Conservation (phyloP, 2,113 vertebrate species). For the Gallinago media region DNA sequence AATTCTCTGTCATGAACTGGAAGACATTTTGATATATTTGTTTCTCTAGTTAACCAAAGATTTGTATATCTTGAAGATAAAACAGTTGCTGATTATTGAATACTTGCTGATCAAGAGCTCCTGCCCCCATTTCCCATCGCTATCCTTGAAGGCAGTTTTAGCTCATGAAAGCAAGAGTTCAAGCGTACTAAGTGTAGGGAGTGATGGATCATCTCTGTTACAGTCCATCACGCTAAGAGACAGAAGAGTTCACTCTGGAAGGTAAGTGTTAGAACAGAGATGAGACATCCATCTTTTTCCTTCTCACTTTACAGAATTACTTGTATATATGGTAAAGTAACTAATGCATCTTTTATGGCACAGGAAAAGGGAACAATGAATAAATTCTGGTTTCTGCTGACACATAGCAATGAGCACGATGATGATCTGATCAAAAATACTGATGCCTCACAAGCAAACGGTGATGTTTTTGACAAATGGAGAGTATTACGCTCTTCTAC, state of each 20-base stretch:
- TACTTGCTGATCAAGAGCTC: neutral
- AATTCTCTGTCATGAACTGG: neutral
- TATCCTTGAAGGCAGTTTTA: neutral
- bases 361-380: neutral
- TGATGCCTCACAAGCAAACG: neutral
- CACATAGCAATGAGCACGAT: neutral
- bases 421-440: neutral
- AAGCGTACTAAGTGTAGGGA: neutral
- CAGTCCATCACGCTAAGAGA: rapidly evolving
- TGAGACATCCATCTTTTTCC: neutral
- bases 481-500: neutral
- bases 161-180: neutral
- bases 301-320: neutral
- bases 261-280: neutral
- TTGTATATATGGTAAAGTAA: neutral
- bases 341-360: neutral
- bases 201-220: neutral
- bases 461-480: neutral
- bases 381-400: neutral
- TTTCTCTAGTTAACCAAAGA: neutral
- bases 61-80: neutral
- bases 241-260: neutral
- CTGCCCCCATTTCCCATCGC: neutral
- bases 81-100: neutral
- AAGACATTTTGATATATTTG: neutral